phyloP scores from a whole-genome alignment of 2,797 vertebrate genomes.

The Anabas testudineus region DNA sequence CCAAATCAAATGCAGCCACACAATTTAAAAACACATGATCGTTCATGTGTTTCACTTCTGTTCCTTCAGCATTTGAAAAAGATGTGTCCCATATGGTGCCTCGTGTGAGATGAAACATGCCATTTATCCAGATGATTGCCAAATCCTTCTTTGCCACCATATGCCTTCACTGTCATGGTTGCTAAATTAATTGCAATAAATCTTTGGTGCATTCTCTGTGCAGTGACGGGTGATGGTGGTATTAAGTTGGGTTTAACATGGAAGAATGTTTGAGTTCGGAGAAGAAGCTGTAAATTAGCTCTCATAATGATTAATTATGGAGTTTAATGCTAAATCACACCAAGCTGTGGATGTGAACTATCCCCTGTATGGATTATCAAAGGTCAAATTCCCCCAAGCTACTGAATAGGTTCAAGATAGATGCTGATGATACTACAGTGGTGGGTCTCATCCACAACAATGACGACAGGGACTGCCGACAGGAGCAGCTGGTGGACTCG shows the following conservation, averaged over 20 bases:
- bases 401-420: conserved; percentile 5
- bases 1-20: conserved; percentile 1
- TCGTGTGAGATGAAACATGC: conserved; percentile 34
- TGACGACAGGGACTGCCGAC: too few species aligned
- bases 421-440: too few species aligned
- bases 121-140: conserved; percentile 28
- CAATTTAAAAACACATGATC: not conserved
- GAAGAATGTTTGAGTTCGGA: conserved; percentile 1
- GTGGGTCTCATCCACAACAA: too few species aligned
- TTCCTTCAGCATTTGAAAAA: conserved; percentile 2
- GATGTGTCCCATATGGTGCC: conserved; percentile 30
- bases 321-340: conserved; percentile 42
- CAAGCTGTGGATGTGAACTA: not conserved
- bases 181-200: conserved; percentile 28
- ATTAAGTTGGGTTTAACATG: conserved; percentile 21
- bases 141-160: conserved; percentile 17
- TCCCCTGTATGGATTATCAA: conserved; percentile 15
- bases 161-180: conserved; percentile 36
- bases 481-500: too few species aligned
- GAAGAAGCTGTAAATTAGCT: conserved; percentile 12
- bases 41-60: not conserved
- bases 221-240: not conserved
- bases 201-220: conserved; percentile 3
- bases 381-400: not conserved
- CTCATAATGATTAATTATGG: conserved; percentile 41